Percentiles rank a stretch among this genome's conserved stretches.
Evolutionary conservation across 2,113 vertebrate genomes (phyloP).

Genomic region (Tenebrosternarchus preto): DNA sequence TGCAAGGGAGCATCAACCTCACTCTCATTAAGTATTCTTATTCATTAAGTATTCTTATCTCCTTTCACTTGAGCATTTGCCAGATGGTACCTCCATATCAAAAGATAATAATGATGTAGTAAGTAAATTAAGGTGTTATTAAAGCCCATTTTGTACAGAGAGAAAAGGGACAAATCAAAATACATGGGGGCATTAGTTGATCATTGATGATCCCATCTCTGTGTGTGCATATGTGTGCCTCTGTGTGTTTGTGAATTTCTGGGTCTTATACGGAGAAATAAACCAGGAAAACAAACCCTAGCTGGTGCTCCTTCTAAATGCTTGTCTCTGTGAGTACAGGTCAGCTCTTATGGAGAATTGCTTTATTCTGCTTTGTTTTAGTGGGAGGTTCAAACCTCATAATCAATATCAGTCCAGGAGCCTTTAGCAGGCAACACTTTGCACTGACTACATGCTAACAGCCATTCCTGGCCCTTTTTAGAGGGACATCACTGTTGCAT

Average conservation of each 20-base stretch:
- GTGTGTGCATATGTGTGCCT: conserved; percentile 30
- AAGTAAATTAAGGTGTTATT: conserved; percentile 80
- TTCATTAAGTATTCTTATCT: conserved; percentile 80
- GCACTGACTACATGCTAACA: conserved; percentile 27
- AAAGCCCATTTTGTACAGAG: conserved; percentile 73
- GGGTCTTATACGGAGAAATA: conserved; percentile 64
- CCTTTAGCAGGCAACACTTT: conserved; percentile 28
- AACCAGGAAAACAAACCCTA: conserved; percentile 28
- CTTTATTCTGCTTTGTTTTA: conserved; percentile 49
- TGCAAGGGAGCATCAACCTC: conserved; percentile 66
- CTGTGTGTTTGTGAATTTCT: conserved; percentile 65
- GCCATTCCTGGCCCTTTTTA: conserved; percentile 36
- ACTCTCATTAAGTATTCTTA: conserved; percentile 77
- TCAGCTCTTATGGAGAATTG: conserved; percentile 59
- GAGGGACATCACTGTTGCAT: conserved; percentile 38
- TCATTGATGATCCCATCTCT: conserved; percentile 73
- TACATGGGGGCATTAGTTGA: conserved; percentile 68
- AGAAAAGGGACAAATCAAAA: conserved; percentile 66
- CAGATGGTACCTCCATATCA: conserved; percentile 77
- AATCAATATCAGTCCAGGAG: conserved; percentile 37
- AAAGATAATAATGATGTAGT: conserved; percentile 80
- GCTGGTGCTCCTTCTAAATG: conserved; percentile 59
- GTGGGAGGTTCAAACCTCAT: conserved; percentile 17
- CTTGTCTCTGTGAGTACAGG: conserved; percentile 66
- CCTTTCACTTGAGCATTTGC: conserved; percentile 71